phyloP scores from a whole-genome alignment of 2,888 invertebrate species.

The Notodromas monacha region DNA sequence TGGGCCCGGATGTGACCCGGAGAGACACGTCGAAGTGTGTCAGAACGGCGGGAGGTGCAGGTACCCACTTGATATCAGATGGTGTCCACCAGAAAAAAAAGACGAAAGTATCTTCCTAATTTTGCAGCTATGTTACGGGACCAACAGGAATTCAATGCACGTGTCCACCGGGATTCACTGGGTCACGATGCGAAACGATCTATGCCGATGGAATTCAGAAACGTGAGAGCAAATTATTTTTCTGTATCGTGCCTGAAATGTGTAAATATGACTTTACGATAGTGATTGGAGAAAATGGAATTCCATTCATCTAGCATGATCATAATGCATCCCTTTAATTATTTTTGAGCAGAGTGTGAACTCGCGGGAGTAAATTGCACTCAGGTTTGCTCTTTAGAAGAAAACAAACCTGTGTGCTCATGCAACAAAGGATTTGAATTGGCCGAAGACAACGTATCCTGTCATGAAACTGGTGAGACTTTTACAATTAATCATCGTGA shows the following conservation, averaged over 20 bases:
- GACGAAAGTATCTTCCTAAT: no score
- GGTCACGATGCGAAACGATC: conserved; percentile 8
- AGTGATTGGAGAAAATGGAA: no score
- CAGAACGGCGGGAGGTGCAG: conserved; percentile 52
- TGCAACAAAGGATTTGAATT: conserved; percentile 8
- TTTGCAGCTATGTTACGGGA: conserved; percentile 8
- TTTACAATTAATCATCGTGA: no score
- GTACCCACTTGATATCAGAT: conserved; percentile 21
- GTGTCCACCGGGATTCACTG: conserved; percentile 8
- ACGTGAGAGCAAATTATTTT: no score
- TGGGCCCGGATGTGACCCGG: conserved; percentile 39
- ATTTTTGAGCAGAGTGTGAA: no score
- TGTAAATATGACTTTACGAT: no score
- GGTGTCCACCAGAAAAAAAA: conserved; percentile 15
- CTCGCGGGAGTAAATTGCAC: no score
- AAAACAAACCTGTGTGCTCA: no score
- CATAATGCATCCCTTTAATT: no score
- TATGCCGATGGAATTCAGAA: background rate
- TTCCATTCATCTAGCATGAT: no score
- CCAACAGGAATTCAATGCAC: conserved; percentile 7
- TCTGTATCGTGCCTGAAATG: no score
- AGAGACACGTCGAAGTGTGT: conserved; percentile 26
- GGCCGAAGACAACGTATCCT: conserved; percentile 7
- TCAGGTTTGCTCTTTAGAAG: no score
- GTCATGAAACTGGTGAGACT: conserved; percentile 1